phyloP scores from a whole-genome alignment of 2,113 vertebrate genomes.

The Leptodactylus fuscus region DNA sequence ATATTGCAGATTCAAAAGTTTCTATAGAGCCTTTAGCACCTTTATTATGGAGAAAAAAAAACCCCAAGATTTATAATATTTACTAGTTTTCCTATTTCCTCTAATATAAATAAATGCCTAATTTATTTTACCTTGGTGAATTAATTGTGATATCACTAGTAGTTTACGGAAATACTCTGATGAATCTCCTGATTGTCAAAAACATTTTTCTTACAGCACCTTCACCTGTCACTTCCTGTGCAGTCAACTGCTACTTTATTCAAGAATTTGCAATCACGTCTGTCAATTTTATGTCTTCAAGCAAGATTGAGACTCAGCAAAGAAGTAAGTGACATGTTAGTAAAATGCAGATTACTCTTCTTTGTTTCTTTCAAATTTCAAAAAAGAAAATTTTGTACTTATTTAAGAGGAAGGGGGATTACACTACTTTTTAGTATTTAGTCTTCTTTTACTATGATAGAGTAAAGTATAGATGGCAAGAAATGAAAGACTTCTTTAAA shows the following conservation, averaged over 20 bases:
- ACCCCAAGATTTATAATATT: too few species aligned
- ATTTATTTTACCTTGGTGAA: background rate
- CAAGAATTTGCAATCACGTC: background rate
- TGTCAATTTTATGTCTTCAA: slow-evolving; percentile 19
- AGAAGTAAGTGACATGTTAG: slow-evolving; percentile 27
- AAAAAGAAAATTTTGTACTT: too few species aligned
- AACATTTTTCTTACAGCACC: background rate
- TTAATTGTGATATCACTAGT: background rate
- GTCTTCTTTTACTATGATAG: too few species aligned
- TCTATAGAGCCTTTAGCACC: too few species aligned
- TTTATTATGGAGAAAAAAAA: too few species aligned
- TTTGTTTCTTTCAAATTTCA: background rate
- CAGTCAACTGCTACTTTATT: slow-evolving; percentile 13
- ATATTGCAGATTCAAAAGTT: background rate
- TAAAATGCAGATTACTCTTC: slow-evolving; percentile 8
- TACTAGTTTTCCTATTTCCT: too few species aligned
- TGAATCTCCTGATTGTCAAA: background rate
- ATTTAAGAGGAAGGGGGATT: too few species aligned
- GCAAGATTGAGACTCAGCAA: background rate
- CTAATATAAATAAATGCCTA: background rate
- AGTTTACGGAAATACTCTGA: background rate
- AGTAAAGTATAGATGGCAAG: too few species aligned
- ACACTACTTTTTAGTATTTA: too few species aligned
- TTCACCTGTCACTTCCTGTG: slow-evolving; percentile 22
- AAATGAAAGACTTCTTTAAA: too few species aligned